phyloP scores from a whole-genome alignment of 1,140 invertebrate species.

The Rhopalosiphum padi region DNA sequence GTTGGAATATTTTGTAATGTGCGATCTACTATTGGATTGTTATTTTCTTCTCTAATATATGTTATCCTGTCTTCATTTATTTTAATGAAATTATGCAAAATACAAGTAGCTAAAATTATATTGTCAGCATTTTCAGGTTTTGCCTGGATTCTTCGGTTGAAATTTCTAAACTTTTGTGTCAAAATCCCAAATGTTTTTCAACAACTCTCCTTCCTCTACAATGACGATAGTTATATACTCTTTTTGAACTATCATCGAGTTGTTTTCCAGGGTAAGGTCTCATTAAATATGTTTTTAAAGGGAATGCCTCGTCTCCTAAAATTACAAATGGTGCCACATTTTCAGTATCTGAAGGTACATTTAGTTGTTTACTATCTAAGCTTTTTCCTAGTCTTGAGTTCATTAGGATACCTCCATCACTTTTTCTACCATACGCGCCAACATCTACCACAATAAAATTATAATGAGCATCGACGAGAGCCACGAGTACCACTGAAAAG shows the following conservation, averaged over 20 bases:
- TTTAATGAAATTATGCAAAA: background rate
- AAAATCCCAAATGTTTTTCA: too few species aligned
- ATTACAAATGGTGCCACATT: constrained; percentile 60
- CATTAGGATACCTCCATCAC: constrained; percentile 54
- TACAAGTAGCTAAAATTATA: constrained; percentile 6
- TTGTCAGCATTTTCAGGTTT: constrained; percentile 52
- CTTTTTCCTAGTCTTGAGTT: constrained; percentile 47
- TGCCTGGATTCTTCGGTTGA: constrained; percentile 38
- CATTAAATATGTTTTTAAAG: constrained; percentile 61
- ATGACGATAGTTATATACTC: constrained; percentile 62
- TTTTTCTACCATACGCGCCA: constrained; percentile 55
- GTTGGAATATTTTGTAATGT: constrained; percentile 6
- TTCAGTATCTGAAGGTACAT: background rate
- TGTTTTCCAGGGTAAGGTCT: constrained; percentile 62
- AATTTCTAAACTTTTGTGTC: constrained; percentile 55
- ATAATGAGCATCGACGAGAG: constrained; percentile 34
- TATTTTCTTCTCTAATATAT: constrained; percentile 32
- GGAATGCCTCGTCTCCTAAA: too few species aligned
- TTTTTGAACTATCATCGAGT: constrained; percentile 58
- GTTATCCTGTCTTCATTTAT: background rate
- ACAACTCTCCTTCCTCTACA: too few species aligned
- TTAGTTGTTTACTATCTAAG: constrained; percentile 38
- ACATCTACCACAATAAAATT: constrained; percentile 46
- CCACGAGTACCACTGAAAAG: constrained; percentile 55
- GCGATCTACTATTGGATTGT: constrained; percentile 10